These are phyloP conservation scores for Deilephila porcellus DNA, from an alignment of 2,888 invertebrate species.

Conservation along the genomic window DNA sequence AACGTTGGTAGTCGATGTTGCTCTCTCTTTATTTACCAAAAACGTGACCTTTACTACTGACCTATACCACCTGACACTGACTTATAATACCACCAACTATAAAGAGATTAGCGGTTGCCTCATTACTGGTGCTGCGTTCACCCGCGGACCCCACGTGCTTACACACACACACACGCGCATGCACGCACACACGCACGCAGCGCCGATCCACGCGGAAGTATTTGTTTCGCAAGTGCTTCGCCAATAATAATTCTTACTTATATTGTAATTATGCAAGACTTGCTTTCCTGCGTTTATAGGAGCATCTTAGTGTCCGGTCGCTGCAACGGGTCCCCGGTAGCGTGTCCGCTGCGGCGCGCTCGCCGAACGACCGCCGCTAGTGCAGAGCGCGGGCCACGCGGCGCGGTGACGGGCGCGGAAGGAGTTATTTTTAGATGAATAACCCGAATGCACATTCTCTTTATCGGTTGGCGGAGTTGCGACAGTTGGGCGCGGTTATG, in stretches of 20 bases:
- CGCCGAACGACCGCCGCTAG: not conserved
- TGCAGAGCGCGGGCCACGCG: not conserved
- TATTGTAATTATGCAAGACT: slow-evolving; percentile 3
- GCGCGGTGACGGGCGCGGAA: not conserved
- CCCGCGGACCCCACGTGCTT: not conserved
- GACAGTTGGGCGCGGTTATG: slow-evolving; percentile 4
- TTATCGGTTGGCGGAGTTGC: slow-evolving; percentile 4
- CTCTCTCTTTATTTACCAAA: not conserved
- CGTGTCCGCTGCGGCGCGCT: not conserved
- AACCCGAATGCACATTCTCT: slow-evolving; percentile 20
- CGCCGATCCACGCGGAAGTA: not conserved
- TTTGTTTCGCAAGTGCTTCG: slow-evolving; percentile 4
- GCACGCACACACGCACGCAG: not conserved
- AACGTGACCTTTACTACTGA: too few species aligned
- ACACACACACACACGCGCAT: not conserved
- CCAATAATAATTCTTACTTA: slow-evolving; percentile 1
- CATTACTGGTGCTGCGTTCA: not conserved
- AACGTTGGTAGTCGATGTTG: not conserved
- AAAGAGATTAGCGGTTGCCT: not conserved
- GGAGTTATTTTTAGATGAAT: slow-evolving; percentile 4
- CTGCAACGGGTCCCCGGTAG: not conserved
- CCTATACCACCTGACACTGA: not conserved
- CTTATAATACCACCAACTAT: not conserved
- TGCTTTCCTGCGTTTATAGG: not conserved
- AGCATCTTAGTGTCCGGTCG: not conserved